Base-by-base conservation (phyloP, 2,113 vertebrate genomes). In the Ptilorrhoa leucosticta region DNA sequence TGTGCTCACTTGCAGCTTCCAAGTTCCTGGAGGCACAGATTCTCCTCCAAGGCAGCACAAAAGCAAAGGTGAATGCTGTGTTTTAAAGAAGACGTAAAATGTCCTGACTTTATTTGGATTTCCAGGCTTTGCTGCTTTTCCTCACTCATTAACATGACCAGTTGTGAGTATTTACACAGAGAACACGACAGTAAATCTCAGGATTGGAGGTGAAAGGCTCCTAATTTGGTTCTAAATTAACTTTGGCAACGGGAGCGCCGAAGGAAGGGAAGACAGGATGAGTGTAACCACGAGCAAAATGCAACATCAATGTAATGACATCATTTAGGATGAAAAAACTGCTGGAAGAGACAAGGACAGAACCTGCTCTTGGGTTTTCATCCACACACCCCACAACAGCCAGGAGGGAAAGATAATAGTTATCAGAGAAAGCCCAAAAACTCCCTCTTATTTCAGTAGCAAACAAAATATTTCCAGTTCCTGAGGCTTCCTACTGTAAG, bases 11-110 rank as follows among this genome's bases (percentile, higher is more conserved):
- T 9, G 83, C 91, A 78, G 72, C 77, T 91, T 95, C 94, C 80
- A 70, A 72, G 87, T 57, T 96, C 93, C 96, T 95, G 94, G 77
- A 94, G 96, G 94, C 95, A 83, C 20, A 2, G 64, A 70, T 87
- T 84, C n/a, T 11, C 64, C 83, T 78, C 89, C 89, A 35, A 50
- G 86, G 86, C 72, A 70, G 79, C 90, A 66, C 4, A 87, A 92
- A 96, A 95, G 86, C 94, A 70, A 90, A 96, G 72, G 89, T 95
- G 91, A 93, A 54, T 0, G 0, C 11, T 24, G 76, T 53, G 83
- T 42, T 95, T 90, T 64, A 68, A 82, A 87, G 68, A 69, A 89
- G 73, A 90, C 26, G 2, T 17, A 19, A 91, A 76, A 75, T 39
- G 44, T 84, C 51, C 83, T 77, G 92, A 22, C 40, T 95, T 81